Base-by-base conservation (phyloP, 2,797 vertebrate species). In the Sus cebifrons region DNA sequence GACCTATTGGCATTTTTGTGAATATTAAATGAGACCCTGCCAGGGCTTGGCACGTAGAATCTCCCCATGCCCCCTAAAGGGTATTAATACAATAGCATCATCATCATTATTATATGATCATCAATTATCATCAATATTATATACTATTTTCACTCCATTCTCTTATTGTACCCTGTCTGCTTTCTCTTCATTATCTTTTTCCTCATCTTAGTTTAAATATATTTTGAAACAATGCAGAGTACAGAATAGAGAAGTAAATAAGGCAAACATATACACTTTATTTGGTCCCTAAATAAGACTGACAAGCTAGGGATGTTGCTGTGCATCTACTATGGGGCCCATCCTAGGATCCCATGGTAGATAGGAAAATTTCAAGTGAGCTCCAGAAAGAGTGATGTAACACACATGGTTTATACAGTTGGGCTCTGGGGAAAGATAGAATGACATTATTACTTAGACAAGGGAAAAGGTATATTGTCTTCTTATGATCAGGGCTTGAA, bases 401-500 rank as follows among this genome's bases (percentile, higher is more conserved):
- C 29, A 58, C 3, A 81, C 84, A 52, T 90, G 56, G 68, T 40
- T 81, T 86, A 60, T 58, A n/a, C 54, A 62, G 6, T 20, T 52
- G 29, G 49, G 12, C 49, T 89, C 4, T 21, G 0, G 16, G 60
- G 49, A 89, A 86, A 95, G 6, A 40, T 5, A 81, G 21, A 16
- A 27, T 67, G 36, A 49, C 25, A 89, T 56, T 56, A 36, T 12
- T 73, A 62, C 29, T 71, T 65, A 91, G 58, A 27, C 9, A 78
- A 89, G 5, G 18, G 18, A 64, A 97, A 92, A 86, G 6, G 3
- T 23, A 17, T 91, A 23, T 79, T 86, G 29, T 52, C 29, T 86
- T 95, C 40, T 54, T 29, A 36, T n/a, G n/a, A 82, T 36, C 13
- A 62, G 32, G 14, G 29, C 32, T 70, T 90, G 82, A 92, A 93